A percentile compares a stretch with the other conserved stretches of the same genome.
Evolutionary conservation across 2,797 vertebrate species (phyloP).

Genomic region (Acestrorhynchus altus): DNA sequence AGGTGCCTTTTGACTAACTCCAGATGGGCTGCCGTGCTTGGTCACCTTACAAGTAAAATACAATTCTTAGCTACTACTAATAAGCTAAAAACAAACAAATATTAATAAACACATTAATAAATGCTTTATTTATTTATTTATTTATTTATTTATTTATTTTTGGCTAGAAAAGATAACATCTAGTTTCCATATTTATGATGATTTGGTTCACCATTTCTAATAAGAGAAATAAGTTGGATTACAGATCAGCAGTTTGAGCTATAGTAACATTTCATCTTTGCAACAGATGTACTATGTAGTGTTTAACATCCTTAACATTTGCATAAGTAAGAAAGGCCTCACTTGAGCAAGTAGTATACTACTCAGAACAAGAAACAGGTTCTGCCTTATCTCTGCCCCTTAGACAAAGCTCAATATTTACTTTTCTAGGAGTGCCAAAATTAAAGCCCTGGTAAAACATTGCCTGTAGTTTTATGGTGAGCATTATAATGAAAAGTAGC

Average conservation of each 20-base stretch:
- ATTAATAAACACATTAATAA: no score
- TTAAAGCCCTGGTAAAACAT: constrained; percentile 9
- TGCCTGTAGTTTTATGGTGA: neutral
- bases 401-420: constrained; percentile 41
- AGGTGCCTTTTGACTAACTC: no score
- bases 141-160: no score
- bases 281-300: neutral
- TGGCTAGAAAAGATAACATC: neutral
- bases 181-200: neutral
- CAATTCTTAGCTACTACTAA: no score
- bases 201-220: neutral
- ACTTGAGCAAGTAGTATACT: constrained; percentile 9
- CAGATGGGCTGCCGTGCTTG: no score
- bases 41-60: no score
- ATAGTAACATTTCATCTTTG: neutral
- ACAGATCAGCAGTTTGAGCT: neutral
- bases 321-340: constrained; percentile 10
- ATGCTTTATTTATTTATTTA: no score
- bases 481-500: no score
- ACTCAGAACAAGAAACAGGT: constrained; percentile 14
- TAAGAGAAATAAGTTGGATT: no score
- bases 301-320: constrained; percentile 1
- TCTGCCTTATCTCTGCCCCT: constrained; percentile 31
- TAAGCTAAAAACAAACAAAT: no score
- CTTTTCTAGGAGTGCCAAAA: constrained; percentile 47